Evolutionary conservation across 1,140 invertebrate genomes (phyloP), one percentile per base, ranked within the genome.

Genomic region (Plodia interpunctella): DNA sequence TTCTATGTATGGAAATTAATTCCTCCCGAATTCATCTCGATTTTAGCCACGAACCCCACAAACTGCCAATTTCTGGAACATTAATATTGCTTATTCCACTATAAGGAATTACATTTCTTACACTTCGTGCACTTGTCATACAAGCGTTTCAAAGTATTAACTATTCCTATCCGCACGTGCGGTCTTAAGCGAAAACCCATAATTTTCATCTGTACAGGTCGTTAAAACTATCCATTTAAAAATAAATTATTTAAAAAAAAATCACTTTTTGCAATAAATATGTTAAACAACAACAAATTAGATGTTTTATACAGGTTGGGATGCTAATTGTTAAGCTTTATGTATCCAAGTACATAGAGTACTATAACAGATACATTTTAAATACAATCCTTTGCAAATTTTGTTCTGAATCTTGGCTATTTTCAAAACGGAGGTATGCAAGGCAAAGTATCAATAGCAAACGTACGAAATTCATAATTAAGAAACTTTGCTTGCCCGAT

Each of bases 241-340:
- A 86, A 87, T 85, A 86, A 85, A 83, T 85, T 88, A 86, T 66
- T 75, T 73, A 72, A 56, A 61, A 60, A 78, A 83, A 75, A 80
- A 81, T 80, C 76, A 85, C 78, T 60, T 76, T 77, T 72, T 62
- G 74, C 85, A 86, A 88, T 88, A 88, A 87, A 85, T 85, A 86
- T 72, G 72, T 74, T 82, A 79, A 74, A 73, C 73, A 78, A 83
- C 69, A 78, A 74, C 75, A 77, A 68, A 70, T 68, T 70, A 68
- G 19, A 63, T 54, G 67, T 73, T 75, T 64, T 73, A 74, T 73
- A 74, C 55, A 62, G 65, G 70, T 63, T 55, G 61, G 35, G 35
- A 19, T 60, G 53, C 30, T 32, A 51, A 60, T 58, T 57, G 59
- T 50, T 55, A 54, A 44, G 17, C 15, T 60, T 68, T 65, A 68